Base-by-base conservation (phyloP, 2,888 invertebrate genomes). In the Helleia helle region DNA sequence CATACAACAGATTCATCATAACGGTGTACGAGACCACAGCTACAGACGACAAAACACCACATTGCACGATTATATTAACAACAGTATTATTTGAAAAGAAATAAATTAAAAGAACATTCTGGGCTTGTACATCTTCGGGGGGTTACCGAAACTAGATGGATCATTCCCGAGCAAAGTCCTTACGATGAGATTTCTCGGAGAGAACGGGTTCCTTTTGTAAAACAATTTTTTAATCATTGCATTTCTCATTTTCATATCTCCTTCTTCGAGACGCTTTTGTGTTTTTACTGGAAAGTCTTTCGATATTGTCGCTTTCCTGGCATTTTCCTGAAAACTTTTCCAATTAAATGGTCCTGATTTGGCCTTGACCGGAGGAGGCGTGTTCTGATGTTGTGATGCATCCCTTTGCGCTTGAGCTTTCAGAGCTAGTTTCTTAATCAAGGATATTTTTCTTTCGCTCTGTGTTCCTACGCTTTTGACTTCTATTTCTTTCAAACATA, bases 401-500 rank as follows among this genome's bases (percentile, higher is more conserved):
- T 43, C 34, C 4, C 28, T n/a, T 13, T 38, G 38, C 12, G 31
- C 11, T 26, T 62, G 58, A 8, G 58, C 56, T 47, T 65, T 75
- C 24, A 66, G 62, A 14, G 64, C 58, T n/a, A 79, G 56, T 42
- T 69, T 72, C n/a, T 50, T 48, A 24, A 80, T 71, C 27, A 77
- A 58, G 1, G 75, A 64, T 48, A 70, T 56, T 43, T 72, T 77
- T 25, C 65, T 67, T 17, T 75, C 75, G 52, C 80, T 81, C 45
- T 84, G 83, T 1, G 75, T 79, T 3, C 65, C 76, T 26, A 63
- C 71, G 47, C 73, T 83, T 51, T 74, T 80, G 1, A 83, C 77
- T 65, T 83, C 83, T 34, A 83, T 65, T 53, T 83, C 80, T 49
- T 74, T 79, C 1, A 83, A 51, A 44, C 80, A 80, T 0, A 81